Conservation (phyloP, 2,797 vertebrate genomes). For the Poecile montanus region DNA sequence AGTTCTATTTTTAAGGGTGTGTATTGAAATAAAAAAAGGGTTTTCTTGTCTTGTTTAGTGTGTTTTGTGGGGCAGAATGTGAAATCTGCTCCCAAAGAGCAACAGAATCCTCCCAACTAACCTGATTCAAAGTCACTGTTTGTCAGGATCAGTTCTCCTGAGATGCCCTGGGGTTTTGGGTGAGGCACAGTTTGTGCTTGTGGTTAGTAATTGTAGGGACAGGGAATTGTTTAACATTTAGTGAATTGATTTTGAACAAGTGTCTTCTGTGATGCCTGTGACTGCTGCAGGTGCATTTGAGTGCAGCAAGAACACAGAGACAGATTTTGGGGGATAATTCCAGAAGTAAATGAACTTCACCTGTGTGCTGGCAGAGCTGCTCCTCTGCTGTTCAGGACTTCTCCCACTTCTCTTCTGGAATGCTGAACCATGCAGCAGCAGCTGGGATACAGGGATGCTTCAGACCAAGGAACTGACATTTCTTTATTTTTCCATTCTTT, state of each 20-base stretch:
- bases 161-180: background rate
- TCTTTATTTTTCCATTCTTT: background rate
- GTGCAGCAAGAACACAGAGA: background rate
- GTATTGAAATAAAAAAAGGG: background rate
- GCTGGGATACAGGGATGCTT: background rate
- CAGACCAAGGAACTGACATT: background rate
- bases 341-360: background rate
- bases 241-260: background rate
- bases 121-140: fast-evolving
- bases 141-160: background rate
- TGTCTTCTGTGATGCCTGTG: background rate
- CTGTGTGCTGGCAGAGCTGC: background rate
- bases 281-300: background rate
- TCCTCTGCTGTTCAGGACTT: background rate
- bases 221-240: background rate
- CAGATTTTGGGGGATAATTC: background rate
- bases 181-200: fast-evolving
- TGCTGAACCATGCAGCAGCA: background rate
- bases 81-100: background rate
- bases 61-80: background rate
- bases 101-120: background rate
- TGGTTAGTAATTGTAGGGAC: background rate
- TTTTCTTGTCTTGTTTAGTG: background rate
- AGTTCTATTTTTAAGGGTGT: background rate
- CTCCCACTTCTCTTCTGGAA: background rate